Evolutionary conservation across 2,888 invertebrate genomes (phyloP), one percentile per base, ranked within the genome.

Genomic region (Dilophus febrilis): DNA sequence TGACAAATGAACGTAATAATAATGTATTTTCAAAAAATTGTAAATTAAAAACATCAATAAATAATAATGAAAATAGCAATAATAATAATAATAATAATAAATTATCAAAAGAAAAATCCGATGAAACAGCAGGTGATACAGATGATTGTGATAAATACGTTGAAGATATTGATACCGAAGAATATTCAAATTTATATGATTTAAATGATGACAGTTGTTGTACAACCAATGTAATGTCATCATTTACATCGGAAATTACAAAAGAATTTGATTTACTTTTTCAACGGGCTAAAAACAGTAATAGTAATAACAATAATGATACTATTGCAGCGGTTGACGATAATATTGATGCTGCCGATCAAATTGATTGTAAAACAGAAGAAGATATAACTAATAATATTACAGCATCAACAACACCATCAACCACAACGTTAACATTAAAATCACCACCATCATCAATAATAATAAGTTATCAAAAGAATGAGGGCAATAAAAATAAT

Each of bases 261-360:
- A 49, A 49, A 37, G 47, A 49, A 41, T 48, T 49, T 40, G 49
- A 49, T 43, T 41, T 45, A 36, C 38, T 49, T 19, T 49, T 49
- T 38, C 45, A 43, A 7, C 40, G 46, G 28, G 46, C 45, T 11
- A 44, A 47, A 38, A 16, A 30, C n/a, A 33, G 14, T 19, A 11
- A 35, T 29, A 12, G 12, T 29, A 29, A 13, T 12, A 29, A 29
- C 4, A 29, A 7, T 29, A 29, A 29, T n/a, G 12, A 4, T 29
- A 29, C 5, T 13, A 29, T n/a, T 29, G 8, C 4, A 6, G 8
- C 4, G 4, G 22, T 6, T 22, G 22, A 22, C 8, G 22, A 22
- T 22, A 22, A 22, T 22, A 22, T 8, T 22, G 8, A 22, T 6
- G 22, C 22, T 22, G 17, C 7, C 3, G n/a, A 30, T 4, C 11